phyloP scores from a whole-genome alignment of 1,140 invertebrate genomes.

The Arctopsyche grandis region DNA sequence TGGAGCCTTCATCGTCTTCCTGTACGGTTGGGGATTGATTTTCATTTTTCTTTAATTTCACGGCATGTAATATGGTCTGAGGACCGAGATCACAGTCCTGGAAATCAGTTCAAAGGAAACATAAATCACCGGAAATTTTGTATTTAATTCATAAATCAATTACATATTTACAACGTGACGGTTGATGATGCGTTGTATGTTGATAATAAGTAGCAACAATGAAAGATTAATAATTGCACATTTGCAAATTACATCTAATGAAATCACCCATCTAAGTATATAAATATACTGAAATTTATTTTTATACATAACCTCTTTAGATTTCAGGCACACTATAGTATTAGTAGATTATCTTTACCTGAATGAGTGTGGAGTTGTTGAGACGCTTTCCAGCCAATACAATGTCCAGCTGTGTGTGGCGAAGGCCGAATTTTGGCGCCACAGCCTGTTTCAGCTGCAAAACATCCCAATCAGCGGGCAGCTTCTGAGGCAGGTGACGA shows the following conservation, averaged over 20 bases:
- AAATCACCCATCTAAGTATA: no score
- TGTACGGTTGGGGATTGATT: constrained; percentile 37
- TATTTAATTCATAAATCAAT: no score
- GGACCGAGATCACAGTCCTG: constrained; percentile 87
- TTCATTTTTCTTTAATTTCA: constrained; percentile 63
- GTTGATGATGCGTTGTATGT: no score
- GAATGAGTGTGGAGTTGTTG: constrained; percentile 76
- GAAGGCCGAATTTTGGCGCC: constrained; percentile 74
- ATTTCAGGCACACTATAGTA: no score
- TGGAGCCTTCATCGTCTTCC: constrained; percentile 63
- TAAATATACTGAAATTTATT: no score
- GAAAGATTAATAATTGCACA: no score
- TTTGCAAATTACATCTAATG: no score
- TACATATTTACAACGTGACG: not conserved
- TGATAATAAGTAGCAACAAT: no score
- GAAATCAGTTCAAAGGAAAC: constrained; percentile 39
- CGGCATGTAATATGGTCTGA: constrained; percentile 82
- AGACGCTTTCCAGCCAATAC: constrained; percentile 89
- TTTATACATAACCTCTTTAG: no score
- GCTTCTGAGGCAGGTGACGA: constrained; percentile 72
- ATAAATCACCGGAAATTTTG: not conserved
- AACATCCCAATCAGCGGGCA: constrained; percentile 82
- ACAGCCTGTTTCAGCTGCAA: constrained; percentile 79
- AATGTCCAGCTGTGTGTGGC: constrained; percentile 80
- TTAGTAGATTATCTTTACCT: no score